A percentile compares a stretch with the other conserved stretches of the same genome.
Conservation (phyloP, 2,888 invertebrate species). For the Orthosia gracilis region DNA sequence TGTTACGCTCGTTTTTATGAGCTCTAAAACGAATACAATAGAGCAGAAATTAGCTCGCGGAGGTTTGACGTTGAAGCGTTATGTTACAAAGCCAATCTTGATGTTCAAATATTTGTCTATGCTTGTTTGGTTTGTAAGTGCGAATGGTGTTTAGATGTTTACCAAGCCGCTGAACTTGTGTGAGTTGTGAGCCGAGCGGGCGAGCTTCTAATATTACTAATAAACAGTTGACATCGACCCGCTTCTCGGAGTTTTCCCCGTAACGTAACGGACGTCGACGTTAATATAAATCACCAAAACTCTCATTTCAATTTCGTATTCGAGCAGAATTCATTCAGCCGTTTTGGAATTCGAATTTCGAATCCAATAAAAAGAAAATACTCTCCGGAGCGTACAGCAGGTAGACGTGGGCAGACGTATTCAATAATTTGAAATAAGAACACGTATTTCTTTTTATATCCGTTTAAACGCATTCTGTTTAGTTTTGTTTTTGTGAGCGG, state of each 20-base stretch:
- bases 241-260: slow-evolving; percentile 69
- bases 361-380: slow-evolving; percentile 82
- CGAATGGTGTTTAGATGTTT: slow-evolving; percentile 90
- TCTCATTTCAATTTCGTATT: slow-evolving; percentile 73
- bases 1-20: slow-evolving; percentile 66
- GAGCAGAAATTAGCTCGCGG: slow-evolving; percentile 77
- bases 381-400: slow-evolving; percentile 79
- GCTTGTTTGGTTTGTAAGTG: slow-evolving; percentile 90
- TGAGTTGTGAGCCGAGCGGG: slow-evolving; percentile 76
- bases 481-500: slow-evolving; percentile 90
- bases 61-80: slow-evolving; percentile 74
- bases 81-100: slow-evolving; percentile 83
- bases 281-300: slow-evolving; percentile 64
- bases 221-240: slow-evolving; percentile 85
- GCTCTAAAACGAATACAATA: slow-evolving; percentile 73
- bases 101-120: slow-evolving; percentile 89
- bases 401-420: slow-evolving; percentile 90
- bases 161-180: slow-evolving; percentile 87
- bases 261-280: slow-evolving; percentile 58
- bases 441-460: slow-evolving; percentile 90
- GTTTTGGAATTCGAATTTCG: slow-evolving; percentile 79
- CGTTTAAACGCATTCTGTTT: slow-evolving; percentile 90
- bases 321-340: slow-evolving; percentile 80
- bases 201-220: slow-evolving; percentile 83
- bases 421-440: slow-evolving; percentile 91